Conservation (phyloP, 2,113 vertebrate genomes). For the Ictalurus punctatus region DNA sequence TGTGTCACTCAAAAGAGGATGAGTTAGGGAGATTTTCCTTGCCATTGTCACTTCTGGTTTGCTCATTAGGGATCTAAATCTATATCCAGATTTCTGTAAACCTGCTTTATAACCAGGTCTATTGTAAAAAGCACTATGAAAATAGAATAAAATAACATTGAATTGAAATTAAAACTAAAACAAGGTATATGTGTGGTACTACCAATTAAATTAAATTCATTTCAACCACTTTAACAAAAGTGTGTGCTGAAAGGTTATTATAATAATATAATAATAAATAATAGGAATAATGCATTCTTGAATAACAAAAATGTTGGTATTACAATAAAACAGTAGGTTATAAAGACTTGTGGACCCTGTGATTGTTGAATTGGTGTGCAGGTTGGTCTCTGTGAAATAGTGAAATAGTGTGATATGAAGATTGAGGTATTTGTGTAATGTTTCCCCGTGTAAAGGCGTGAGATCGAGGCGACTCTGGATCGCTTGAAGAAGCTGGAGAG, state of each 20-base stretch:
- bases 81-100: background rate
- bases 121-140: background rate
- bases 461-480: constrained; percentile 97
- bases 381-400: background rate
- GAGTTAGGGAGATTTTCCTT: background rate
- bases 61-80: no score
- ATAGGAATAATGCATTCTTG: background rate
- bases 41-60: background rate
- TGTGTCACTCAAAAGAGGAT: background rate
- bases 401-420: constrained; percentile 1
- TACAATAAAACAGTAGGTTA: background rate
- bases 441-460: constrained; percentile 77
- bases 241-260: background rate
- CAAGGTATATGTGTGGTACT: background rate
- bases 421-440: constrained; percentile 15
- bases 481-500: constrained; percentile 96
- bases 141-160: background rate
- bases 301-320: background rate
- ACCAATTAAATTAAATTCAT: background rate
- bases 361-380: background rate
- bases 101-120: background rate
- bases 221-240: background rate
- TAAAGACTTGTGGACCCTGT: background rate
- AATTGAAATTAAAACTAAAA: background rate
- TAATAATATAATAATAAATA: background rate